These are phyloP conservation scores for Eretmocerus hayati DNA, from an alignment of 2,888 invertebrate genomes.

Conservation along the genomic window DNA sequence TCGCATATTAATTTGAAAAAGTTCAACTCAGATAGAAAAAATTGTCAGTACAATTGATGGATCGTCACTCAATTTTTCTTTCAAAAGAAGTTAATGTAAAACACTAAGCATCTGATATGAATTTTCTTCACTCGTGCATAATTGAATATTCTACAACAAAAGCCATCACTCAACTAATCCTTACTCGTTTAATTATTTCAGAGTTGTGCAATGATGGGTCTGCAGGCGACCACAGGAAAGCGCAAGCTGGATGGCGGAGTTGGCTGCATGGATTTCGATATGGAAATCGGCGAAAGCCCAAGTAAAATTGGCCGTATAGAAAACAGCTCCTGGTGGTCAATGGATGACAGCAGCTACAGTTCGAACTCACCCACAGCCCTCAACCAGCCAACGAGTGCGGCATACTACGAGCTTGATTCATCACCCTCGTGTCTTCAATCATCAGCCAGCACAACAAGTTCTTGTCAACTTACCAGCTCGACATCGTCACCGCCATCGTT, in stretches of 20 bases:
- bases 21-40: too few species aligned
- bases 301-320: conserved; percentile 51
- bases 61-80: too few species aligned
- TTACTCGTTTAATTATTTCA: conserved; percentile 35
- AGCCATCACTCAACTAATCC: too few species aligned
- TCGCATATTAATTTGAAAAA: too few species aligned
- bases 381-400: conserved; percentile 32
- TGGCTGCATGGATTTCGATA: conserved; percentile 48
- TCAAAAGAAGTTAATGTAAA: too few species aligned
- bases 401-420: conserved; percentile 42
- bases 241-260: conserved; percentile 56
- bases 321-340: conserved; percentile 46
- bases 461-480: conserved; percentile 32
- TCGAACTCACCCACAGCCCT: conserved; percentile 7
- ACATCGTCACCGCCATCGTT: conserved; percentile 7
- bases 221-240: conserved; percentile 67
- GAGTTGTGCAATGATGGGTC: conserved; percentile 68
- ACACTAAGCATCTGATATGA: too few species aligned
- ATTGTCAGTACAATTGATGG: too few species aligned
- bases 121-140: too few species aligned
- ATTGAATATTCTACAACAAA: too few species aligned
- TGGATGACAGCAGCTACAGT: conserved; percentile 38
- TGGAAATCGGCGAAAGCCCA: conserved; percentile 54
- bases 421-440: conserved; percentile 38
- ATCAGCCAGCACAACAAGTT: conserved; percentile 22